Evolutionary conservation across 2,797 vertebrate species (phyloP), one percentile per base, ranked within the genome.

Genomic region (Anomalospiza imberbis): DNA sequence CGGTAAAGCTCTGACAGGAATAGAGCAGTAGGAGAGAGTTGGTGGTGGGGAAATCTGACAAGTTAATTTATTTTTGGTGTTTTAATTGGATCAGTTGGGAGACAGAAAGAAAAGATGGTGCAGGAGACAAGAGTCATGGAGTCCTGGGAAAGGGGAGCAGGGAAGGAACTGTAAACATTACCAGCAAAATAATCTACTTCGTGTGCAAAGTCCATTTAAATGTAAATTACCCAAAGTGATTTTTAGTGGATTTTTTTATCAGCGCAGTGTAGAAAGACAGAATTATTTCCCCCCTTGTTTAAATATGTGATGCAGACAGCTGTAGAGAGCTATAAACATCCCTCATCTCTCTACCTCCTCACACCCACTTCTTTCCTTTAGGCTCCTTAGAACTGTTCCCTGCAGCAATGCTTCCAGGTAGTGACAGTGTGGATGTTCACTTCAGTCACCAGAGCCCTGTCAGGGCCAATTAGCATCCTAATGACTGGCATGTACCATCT

Each of bases 401-500:
- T 95, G 94, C 91, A 96, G 97, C 93, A 57, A 20, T 79, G 92
- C 96, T 95, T 94, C 78, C 82, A 94, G 96, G 85, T 91, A 93
- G 79, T 95, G 92, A 89, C 74, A 93, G 85, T 82, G 71, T 53
- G 76, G 86, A 94, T 90, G 72, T 85, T 91, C 76, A 8, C 72
- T 94, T 94, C 62, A 83, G 93, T 93, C 94, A 88, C 93, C 85
- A 90, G 93, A 88, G 85, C 53, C 80, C 93, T 96, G 94, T 91
- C 95, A 95, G 85, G 92, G 72, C 86, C 95, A 96, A 94, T 97
- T 97, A 97, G 75, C 85, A 94, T 96, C 94, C 82, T 82, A 91
- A 92, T 96, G 97, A 96, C 82, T 97, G 97, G 88, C 93, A 48
- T 45, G 76, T 91, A 85, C 91, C 85, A 63, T 95, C 90, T 87